phyloP scores from a whole-genome alignment of 2,797 vertebrate genomes.

The Anisognathus igniventris region DNA sequence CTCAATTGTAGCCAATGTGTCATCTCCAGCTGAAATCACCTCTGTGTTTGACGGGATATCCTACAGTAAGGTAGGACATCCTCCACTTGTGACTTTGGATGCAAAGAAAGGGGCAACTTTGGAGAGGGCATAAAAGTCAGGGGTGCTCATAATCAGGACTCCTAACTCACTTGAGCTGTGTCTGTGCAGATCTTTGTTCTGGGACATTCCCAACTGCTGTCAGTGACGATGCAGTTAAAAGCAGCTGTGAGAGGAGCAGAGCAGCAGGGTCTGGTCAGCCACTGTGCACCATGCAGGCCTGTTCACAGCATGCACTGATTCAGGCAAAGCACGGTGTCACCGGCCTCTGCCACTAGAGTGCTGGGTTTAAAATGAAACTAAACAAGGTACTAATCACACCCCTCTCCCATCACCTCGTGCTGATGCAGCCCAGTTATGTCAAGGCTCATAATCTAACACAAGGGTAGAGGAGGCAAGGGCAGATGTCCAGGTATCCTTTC shows the following conservation, averaged over 20 bases:
- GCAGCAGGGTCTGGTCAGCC: not conserved
- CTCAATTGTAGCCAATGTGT: conserved; percentile 85
- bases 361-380: not conserved
- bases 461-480: not conserved
- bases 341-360: not conserved
- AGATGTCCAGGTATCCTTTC: not conserved
- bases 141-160: not conserved
- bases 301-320: not conserved
- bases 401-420: not conserved
- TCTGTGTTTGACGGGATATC: conserved; percentile 96
- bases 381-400: not conserved
- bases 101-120: not conserved
- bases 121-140: not conserved
- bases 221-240: not conserved
- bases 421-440: not conserved
- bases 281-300: not conserved
- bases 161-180: not conserved
- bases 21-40: conserved; percentile 90
- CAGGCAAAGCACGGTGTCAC: not conserved
- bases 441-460: not conserved
- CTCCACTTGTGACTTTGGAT: not conserved
- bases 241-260: not conserved
- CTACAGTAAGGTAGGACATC: conserved; percentile 87
- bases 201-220: not conserved
- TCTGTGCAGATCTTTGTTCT: not conserved